Evolutionary conservation across 1,140 invertebrate genomes (phyloP), one percentile per base, ranked within the genome.

Genomic region (Lasioglossum albipes): DNA sequence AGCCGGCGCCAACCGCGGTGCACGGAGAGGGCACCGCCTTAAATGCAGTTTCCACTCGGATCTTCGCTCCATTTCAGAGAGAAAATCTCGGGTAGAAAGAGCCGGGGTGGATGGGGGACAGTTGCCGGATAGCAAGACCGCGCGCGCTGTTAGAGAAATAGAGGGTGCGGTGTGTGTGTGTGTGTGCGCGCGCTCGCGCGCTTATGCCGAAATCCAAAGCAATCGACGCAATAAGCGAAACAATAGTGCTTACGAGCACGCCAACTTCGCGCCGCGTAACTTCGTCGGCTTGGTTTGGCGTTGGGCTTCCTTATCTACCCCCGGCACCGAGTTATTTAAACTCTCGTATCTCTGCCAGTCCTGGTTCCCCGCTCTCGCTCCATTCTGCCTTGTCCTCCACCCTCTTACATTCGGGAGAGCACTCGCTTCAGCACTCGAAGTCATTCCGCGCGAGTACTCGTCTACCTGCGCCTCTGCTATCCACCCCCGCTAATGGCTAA

Each of bases 171-270:
- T n/a, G 66, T n/a, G 69, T 22, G 75, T 74, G 45, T 7, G 41
- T n/a, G 64, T 52, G 16, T 0, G 10, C 3, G 10, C 1, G 45
- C 3, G 45, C 9, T 10, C 45, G 45, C 45, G 45, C 71, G 86
- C 80, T 85, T 87, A 87, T 82, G 82, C 80, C 83, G 80, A 87
- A 79, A 85, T 85, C 75, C 76, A 84, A 89, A 87, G 87, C 85
- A 82, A 90, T 90, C 82, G 85, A 75, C 75, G 86, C 88, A 88
- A 87, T 87, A 85, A 89, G 78, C 83, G 86, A 90, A 88, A 89
- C 87, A 89, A 89, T 89, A 84, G 89, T 87, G 85, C 83, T 87
- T 87, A 79, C 82, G 67, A 86, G 81, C 81, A 85, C 79, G 75
- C 81, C 65, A 91, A 90, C 88, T 91, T 84, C 71, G 79, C 75